Conservation (phyloP, 2,888 invertebrate species). For the Antheraea yamamai region DNA sequence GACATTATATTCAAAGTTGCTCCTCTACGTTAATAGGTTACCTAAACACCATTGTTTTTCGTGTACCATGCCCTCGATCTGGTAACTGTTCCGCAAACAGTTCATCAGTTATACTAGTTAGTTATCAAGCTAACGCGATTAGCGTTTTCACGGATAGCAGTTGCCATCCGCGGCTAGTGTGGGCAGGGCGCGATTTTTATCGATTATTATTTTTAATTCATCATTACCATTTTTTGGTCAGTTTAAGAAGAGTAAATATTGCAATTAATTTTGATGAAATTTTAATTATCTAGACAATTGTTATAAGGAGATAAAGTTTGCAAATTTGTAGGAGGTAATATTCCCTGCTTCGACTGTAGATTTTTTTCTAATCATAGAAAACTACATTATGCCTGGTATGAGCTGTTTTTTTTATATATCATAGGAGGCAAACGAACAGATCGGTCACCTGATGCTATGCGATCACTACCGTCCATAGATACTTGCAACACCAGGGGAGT, state of each 20-base stretch:
- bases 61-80: slow-evolving; percentile 20
- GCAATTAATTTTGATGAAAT: too few relatives aligned
- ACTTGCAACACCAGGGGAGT: too few relatives aligned
- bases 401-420: too few relatives aligned
- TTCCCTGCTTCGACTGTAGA: too few relatives aligned
- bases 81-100: slow-evolving; percentile 30
- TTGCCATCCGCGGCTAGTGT: slow-evolving; percentile 21
- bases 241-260: neutral
- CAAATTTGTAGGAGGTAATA: too few relatives aligned
- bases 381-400: too few relatives aligned
- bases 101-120: slow-evolving; percentile 53
- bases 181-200: neutral
- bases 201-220: neutral
- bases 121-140: slow-evolving; percentile 63
- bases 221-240: neutral
- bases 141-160: slow-evolving; percentile 49
- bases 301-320: too few relatives aligned
- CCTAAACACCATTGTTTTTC: slow-evolving; percentile 11
- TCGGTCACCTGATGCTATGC: too few relatives aligned
- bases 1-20: neutral
- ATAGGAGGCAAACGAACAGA: too few relatives aligned
- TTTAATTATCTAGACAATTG: too few relatives aligned
- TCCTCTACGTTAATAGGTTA: neutral
- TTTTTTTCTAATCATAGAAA: too few relatives aligned
- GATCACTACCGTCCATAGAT: too few relatives aligned